Evolutionary conservation across 1,140 invertebrate species (phyloP).

Genomic region (Papilio xuthus): DNA sequence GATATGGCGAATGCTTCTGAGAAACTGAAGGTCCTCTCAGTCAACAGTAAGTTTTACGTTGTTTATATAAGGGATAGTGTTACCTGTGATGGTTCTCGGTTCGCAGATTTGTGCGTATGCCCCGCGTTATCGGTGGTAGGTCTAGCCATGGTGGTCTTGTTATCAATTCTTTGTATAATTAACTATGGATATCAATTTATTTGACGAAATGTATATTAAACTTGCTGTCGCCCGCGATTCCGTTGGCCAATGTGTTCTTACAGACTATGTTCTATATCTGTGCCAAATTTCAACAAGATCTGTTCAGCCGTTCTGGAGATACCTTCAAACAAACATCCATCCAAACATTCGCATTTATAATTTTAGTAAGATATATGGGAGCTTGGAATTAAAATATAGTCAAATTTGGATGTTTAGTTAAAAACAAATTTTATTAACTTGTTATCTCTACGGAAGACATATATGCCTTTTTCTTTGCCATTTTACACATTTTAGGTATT

Average conservation of each 20-base stretch:
- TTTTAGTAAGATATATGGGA: too few species aligned
- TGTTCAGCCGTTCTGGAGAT: too few species aligned
- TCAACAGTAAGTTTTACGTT: constrained; percentile 64
- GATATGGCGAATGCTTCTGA: constrained; percentile 66
- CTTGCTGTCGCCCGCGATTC: too few species aligned
- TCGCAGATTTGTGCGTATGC: constrained; percentile 73
- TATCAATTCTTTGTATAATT: constrained; percentile 32
- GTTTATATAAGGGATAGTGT: constrained; percentile 59
- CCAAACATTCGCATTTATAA: too few species aligned
- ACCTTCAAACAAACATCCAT: too few species aligned
- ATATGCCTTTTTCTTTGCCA: too few species aligned
- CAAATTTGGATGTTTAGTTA: not conserved
- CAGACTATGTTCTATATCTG: too few species aligned
- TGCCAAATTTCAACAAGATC: too few species aligned
- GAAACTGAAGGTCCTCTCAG: constrained; percentile 63
- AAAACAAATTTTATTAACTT: too few species aligned
- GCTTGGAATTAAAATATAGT: not conserved
- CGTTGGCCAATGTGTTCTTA: too few species aligned
- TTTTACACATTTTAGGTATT: too few species aligned
- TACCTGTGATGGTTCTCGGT: constrained; percentile 59
- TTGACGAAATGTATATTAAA: not conserved
- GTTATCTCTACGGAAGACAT: too few species aligned
- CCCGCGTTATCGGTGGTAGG: constrained; percentile 46
- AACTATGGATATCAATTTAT: not conserved
- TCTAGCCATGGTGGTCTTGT: constrained; percentile 54